Percentiles rank a stretch among this genome's conserved stretches.
Evolutionary conservation across 2,888 invertebrate genomes (phyloP).

Genomic region (Pteria penguin): DNA sequence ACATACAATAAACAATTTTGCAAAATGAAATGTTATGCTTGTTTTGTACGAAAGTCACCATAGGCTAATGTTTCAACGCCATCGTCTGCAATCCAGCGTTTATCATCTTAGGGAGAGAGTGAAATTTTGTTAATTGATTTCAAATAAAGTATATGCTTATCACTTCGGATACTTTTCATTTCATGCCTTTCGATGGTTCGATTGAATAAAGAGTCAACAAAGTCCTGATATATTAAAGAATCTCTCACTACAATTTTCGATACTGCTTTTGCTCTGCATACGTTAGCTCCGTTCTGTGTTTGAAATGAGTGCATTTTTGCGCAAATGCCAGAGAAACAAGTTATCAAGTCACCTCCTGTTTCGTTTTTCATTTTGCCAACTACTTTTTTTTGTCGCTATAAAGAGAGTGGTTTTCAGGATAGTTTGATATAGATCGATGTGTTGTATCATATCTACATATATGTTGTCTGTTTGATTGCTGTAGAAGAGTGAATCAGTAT

Average conservation of each 20-base stretch:
- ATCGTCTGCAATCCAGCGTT: background rate
- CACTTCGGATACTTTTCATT: background rate
- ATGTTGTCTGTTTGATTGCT: no score
- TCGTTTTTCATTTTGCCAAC: no score
- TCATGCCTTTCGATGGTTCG: background rate
- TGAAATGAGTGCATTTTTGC: slow-evolving; percentile 13
- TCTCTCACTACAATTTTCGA: no score
- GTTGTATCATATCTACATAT: background rate
- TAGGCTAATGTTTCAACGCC: slow-evolving; percentile 2
- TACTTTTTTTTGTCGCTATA: slow-evolving; percentile 9
- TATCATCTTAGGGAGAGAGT: slow-evolving; percentile 1
- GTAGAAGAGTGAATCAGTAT: no score
- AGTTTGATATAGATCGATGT: slow-evolving; percentile 3
- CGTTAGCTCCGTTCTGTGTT: background rate
- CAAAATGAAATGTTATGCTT: no score
- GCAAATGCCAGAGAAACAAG: no score
- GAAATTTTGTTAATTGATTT: slow-evolving; percentile 4
- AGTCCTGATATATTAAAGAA: no score
- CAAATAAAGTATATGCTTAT: background rate
- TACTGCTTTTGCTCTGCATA: no score
- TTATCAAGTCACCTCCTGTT: no score
- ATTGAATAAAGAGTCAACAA: no score
- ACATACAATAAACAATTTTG: no score
- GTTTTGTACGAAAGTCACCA: no score
- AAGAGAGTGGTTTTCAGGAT: slow-evolving; percentile 1